Base-by-base conservation (phyloP, 2,113 vertebrate species). In the Megaceryle maxima region DNA sequence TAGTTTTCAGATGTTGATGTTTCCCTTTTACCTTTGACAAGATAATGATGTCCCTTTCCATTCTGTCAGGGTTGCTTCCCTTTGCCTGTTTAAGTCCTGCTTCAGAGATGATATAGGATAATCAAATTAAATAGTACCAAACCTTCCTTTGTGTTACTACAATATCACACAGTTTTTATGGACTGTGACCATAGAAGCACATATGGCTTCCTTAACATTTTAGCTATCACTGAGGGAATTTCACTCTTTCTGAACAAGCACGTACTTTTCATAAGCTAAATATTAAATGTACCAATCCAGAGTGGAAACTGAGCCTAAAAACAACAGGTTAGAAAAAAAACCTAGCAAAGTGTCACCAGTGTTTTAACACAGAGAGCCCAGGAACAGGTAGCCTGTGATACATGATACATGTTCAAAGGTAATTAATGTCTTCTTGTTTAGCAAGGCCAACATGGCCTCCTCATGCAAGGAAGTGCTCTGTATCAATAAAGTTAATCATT, bases 261-360 rank as follows among this genome's bases (percentile, higher is more conserved):
- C 2, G 0, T 24, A 17, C 5, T 48, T 35, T 53, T 31, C 9
- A 7, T 35, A 48, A 41, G 11, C 5, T 56, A 53, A 53, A 25
- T 3, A 0, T 22, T 6, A 62, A 53, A 18, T 0, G 1, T n/a
- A 7, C 12, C 20, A 25, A 24, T 29, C 18, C 29, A 62, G 3
- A 6, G 3, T 51, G 6, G 17, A 83, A 77, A 55, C 5, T 24
- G 19, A 46, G 64, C 55, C 33, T 68, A 35, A 44, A 84, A 86
- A 25, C 12, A 39, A 16, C 12, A 35, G 11, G 28, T 59, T 41
- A 50, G 37, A 53, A 44, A 56, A 73, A 53, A 59, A 8, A 28
- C 53, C 53, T 89, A 44, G 3, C 6, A 3, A 35, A 55, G 17
- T 2, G 2, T 59, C 43, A 7, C 18, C 26, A 16, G 13, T 26